Conservation (phyloP, 2,113 vertebrate species). For the Tichodroma muraria region DNA sequence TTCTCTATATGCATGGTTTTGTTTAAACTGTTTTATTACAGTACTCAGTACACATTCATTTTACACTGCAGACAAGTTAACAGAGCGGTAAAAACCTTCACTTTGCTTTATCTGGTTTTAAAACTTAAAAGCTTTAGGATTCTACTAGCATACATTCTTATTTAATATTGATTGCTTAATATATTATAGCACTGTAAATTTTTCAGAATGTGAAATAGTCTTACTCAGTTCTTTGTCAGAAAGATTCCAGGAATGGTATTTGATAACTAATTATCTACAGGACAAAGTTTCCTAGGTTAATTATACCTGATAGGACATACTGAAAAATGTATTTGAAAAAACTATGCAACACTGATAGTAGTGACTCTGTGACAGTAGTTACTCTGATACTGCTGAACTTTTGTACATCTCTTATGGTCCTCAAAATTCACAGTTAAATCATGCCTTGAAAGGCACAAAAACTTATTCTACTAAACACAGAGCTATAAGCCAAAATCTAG, state of each 20-base stretch:
- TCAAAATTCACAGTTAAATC: neutral
- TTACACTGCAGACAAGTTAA: neutral
- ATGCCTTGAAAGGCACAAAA: neutral
- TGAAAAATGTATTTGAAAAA: neutral
- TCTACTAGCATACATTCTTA: neutral
- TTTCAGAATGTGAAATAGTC: neutral
- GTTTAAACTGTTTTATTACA: neutral
- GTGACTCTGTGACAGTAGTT: too few relatives aligned
- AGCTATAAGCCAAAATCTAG: neutral
- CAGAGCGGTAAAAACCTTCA: neutral
- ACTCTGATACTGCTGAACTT: neutral
- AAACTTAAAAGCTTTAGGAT: neutral
- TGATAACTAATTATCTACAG: neutral
- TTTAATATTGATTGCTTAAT: neutral
- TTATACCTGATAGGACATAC: neutral
- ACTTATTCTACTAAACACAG: neutral
- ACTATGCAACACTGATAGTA: neutral
- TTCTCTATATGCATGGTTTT: neutral
- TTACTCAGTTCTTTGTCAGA: neutral
- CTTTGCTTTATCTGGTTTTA: neutral
- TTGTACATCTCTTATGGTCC: neutral
- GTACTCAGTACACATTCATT: neutral
- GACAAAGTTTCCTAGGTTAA: neutral
- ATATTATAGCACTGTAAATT: neutral
- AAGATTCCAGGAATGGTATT: neutral